phyloP scores from a whole-genome alignment of 1,140 invertebrate genomes.

The Sminthurides bifidus region DNA sequence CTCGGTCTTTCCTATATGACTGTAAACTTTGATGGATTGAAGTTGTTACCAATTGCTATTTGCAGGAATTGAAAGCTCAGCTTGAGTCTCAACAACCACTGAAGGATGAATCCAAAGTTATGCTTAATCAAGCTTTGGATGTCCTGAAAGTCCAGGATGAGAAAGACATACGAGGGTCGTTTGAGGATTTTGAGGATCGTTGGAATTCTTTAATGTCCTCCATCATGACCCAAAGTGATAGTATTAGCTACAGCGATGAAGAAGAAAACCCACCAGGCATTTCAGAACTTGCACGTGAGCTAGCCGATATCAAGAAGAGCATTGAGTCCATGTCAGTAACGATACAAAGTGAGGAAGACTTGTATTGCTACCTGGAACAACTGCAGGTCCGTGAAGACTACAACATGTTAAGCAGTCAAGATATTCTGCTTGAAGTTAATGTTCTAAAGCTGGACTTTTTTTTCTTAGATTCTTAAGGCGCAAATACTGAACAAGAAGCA shows the following conservation, averaged over 20 bases:
- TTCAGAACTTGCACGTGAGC: conserved; percentile 54
- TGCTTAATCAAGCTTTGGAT: conserved; percentile 61
- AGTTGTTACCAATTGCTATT: neutral
- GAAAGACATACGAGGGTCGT: conserved; percentile 61
- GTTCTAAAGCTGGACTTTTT: no score
- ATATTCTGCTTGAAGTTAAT: no score
- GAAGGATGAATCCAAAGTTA: conserved; percentile 53
- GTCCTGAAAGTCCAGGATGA: conserved; percentile 67
- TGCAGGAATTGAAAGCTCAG: conserved; percentile 66
- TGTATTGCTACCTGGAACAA: conserved; percentile 63
- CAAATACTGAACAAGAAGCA: conserved; percentile 54
- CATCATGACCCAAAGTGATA: conserved; percentile 54
- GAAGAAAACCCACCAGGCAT: conserved; percentile 54
- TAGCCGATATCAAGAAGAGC: conserved; percentile 52
- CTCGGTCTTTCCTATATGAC: neutral
- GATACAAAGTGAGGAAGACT: conserved; percentile 65
- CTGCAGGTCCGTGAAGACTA: conserved; percentile 44
- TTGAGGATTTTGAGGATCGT: conserved; percentile 57
- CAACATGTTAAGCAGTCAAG: no score
- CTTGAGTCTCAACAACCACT: conserved; percentile 72
- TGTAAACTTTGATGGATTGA: neutral
- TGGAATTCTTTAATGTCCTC: conserved; percentile 54
- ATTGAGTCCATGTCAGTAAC: conserved; percentile 58
- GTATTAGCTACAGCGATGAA: conserved; percentile 51
- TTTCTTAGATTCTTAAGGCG: conserved; percentile 47